Evolutionary conservation across 1,140 invertebrate genomes (phyloP), one percentile per base, ranked within the genome.

Genomic region (Scaptomyza pallida): DNA sequence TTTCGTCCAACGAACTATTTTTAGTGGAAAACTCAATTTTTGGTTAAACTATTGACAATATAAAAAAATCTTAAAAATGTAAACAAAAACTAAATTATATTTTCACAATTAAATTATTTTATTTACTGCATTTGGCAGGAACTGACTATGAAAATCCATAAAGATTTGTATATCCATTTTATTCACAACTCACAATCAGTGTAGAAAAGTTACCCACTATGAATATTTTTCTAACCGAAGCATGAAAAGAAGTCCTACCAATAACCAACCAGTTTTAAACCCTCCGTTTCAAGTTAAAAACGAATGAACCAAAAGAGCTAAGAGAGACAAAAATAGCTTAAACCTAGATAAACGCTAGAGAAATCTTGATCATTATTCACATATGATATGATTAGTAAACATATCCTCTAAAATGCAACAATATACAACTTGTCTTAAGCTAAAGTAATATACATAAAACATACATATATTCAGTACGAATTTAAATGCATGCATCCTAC

Each of bases 261-360:
- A 80, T 65, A 35, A 86, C 65, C 73, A 80, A 75, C 75, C 75
- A 86, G 48, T 72, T 86, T 85, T 64, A 85, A 85, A 88, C 81
- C 81, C 82, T 86, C 82, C 81, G 82, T 86, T 88, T 86, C 82
- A 88, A 88, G 82, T 88, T 86, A 63, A 82, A 86, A 88, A 86
- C 82, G 41, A 86, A 77, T 88, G 81, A 85, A 85, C 81, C 81
- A 88, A 85, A 85, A 80, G 40, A 61, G 33, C 54, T 30, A 56
- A 33, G 19, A 50, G 56, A 21, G n/a, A n/a, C n/a, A 23, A 78
- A 68, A 72, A 26, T 26, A 6, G 72, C 81, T 77, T 79, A 86
- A 21, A 63, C 43, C 57, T 26, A 26, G 23, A 26, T 26, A 23
- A 10, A 41, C 19, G 17, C 48, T 52, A 63, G 15, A 44, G 12